A percentile compares a stretch with the other conserved stretches of the same genome.
Conservation (phyloP, 2,797 vertebrate genomes). For the Cossypha niveicapilla region DNA sequence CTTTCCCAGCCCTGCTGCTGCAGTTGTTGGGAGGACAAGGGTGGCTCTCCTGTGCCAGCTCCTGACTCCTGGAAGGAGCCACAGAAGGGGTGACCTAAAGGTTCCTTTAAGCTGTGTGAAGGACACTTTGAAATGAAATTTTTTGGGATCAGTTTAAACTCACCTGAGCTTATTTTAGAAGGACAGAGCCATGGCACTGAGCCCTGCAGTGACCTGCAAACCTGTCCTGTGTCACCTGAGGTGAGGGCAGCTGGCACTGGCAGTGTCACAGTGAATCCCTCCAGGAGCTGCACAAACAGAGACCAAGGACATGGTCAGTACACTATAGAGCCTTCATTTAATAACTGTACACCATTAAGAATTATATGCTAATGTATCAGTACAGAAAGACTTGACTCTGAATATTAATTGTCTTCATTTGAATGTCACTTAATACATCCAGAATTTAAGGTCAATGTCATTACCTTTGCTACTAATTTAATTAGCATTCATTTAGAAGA, state of each 20-base stretch:
- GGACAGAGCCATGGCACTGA: not conserved
- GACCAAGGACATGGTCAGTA: not conserved
- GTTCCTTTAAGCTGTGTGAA: not conserved
- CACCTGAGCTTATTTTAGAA: not conserved
- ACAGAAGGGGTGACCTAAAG: not conserved
- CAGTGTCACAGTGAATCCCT: not conserved
- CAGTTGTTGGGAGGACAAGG: not conserved
- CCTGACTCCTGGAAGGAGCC: not conserved
- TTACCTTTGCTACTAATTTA: not conserved
- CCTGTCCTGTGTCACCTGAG: accelerated
- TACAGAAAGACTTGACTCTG: not conserved
- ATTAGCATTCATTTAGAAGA: constrained; percentile 3
- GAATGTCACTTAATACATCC: not conserved
- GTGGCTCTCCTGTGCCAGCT: not conserved
- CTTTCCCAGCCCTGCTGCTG: not conserved
- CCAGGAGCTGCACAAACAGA: not conserved
- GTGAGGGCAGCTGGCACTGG: not conserved
- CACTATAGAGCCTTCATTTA: accelerated
- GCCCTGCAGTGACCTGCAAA: not conserved
- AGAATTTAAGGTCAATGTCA: not conserved
- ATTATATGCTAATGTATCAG: not conserved
- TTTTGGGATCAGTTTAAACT: not conserved
- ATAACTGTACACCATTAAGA: not conserved
- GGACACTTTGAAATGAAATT: not conserved
- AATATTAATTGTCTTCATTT: not conserved